A percentile compares a stretch with the other conserved stretches of the same genome.
phyloP scores from a whole-genome alignment of 1,140 invertebrate species.

The Lepidurus packardi region DNA sequence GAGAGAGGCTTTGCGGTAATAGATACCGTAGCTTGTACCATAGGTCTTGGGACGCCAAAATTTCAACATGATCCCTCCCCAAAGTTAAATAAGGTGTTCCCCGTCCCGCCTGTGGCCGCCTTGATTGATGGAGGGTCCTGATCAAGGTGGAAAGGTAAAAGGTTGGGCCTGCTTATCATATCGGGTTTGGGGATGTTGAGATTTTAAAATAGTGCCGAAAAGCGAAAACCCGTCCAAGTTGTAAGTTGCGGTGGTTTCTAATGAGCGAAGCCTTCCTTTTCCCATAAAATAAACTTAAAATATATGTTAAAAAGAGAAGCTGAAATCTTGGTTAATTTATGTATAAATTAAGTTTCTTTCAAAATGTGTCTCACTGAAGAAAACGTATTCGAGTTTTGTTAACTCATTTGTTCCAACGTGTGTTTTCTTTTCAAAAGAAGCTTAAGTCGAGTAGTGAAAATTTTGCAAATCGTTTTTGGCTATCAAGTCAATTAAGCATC shows the following conservation, averaged over 20 bases:
- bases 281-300: too few relatives aligned
- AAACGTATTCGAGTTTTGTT: too few relatives aligned
- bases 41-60: not conserved
- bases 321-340: too few relatives aligned
- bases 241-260: too few relatives aligned
- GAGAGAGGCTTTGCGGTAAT: not conserved
- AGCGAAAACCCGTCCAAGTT: not conserved
- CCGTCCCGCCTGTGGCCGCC: not conserved
- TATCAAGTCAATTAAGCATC: not conserved
- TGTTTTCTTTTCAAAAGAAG: too few relatives aligned
- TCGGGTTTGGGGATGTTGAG: not conserved
- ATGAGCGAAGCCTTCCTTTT: too few relatives aligned
- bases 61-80: not conserved
- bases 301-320: too few relatives aligned
- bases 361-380: too few relatives aligned
- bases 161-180: slow-evolving; percentile 12
- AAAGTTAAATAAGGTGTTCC: slow-evolving; percentile 22
- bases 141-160: slow-evolving; percentile 14
- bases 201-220: not conserved
- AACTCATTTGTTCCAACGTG: too few relatives aligned
- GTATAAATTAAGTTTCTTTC: too few relatives aligned
- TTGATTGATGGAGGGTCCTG: slow-evolving; percentile 18
- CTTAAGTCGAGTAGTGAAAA: not conserved
- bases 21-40: slow-evolving; percentile 11
- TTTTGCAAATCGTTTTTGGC: not conserved